phyloP scores from a whole-genome alignment of 2,888 invertebrate species.

The Apomyelois bistriatella region DNA sequence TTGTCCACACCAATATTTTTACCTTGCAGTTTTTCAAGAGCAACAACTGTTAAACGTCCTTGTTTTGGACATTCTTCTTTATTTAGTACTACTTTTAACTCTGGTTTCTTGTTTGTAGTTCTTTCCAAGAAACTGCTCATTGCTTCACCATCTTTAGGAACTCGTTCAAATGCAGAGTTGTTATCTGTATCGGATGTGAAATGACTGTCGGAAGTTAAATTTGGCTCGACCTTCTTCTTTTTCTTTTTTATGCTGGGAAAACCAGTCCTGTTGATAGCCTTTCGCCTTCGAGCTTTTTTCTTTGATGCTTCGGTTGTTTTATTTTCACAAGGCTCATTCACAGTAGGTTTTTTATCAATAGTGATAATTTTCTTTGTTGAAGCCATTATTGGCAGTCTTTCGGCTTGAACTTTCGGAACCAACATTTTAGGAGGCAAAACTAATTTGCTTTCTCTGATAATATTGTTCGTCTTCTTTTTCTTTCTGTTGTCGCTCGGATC shows the following conservation, averaged over 20 bases:
- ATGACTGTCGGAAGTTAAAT: slow-evolving; percentile 51
- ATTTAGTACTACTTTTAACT: slow-evolving; percentile 71
- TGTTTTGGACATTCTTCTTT: slow-evolving; percentile 75
- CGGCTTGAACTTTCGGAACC: slow-evolving; percentile 62
- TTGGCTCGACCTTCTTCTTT: slow-evolving; percentile 82
- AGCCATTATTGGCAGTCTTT: slow-evolving; percentile 52
- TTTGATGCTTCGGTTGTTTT: slow-evolving; percentile 47
- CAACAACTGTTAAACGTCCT: slow-evolving; percentile 80
- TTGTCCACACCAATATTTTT: slow-evolving; percentile 52
- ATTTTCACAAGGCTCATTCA: slow-evolving; percentile 40
- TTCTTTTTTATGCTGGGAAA: slow-evolving; percentile 92
- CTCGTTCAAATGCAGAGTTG: slow-evolving; percentile 81
- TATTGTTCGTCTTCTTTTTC: slow-evolving; percentile 62
- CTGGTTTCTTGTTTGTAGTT: slow-evolving; percentile 67
- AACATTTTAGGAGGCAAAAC: slow-evolving; percentile 63
- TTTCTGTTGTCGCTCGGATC: slow-evolving; percentile 65
- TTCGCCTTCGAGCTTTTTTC: slow-evolving; percentile 82
- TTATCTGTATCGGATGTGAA: slow-evolving; percentile 66
- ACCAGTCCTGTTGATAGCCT: slow-evolving; percentile 91
- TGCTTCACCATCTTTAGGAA: slow-evolving; percentile 85
- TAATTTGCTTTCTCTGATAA: slow-evolving; percentile 70
- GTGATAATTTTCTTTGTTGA: slow-evolving; percentile 44
- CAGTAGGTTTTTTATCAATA: slow-evolving; percentile 48
- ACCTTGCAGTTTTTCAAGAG: slow-evolving; percentile 81
- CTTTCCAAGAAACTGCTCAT: slow-evolving; percentile 83